These are phyloP conservation scores for Antheraea pernyi DNA, from an alignment of 1,140 invertebrate species.

Conservation along the genomic window DNA sequence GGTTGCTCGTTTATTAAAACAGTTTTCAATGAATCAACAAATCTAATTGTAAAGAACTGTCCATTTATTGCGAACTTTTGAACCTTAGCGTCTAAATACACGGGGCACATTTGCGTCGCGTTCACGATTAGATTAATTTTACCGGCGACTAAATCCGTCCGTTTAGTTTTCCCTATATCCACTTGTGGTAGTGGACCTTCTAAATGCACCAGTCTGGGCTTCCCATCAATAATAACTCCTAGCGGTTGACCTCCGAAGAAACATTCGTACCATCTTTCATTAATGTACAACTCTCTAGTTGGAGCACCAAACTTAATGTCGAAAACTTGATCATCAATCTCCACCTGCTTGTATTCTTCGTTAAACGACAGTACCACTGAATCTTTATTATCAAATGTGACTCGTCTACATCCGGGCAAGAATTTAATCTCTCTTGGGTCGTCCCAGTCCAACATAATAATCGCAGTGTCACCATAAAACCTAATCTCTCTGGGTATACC, in stretches of 20 bases:
- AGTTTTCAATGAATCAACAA: constrained; percentile 87
- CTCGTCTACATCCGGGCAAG: constrained; percentile 83
- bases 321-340: constrained; percentile 85
- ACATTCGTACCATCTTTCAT: constrained; percentile 92
- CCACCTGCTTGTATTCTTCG: constrained; percentile 85
- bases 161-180: constrained; percentile 84
- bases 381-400: constrained; percentile 87
- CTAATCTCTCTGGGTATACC: constrained; percentile 89
- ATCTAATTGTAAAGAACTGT: constrained; percentile 87
- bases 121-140: constrained; percentile 92
- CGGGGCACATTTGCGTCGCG: constrained; percentile 86
- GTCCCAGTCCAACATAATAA: constrained; percentile 91
- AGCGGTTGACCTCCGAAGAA: constrained; percentile 95
- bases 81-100: constrained; percentile 92
- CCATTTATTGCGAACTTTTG: constrained; percentile 89
- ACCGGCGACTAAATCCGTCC: constrained; percentile 89
- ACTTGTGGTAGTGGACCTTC: constrained; percentile 94
- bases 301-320: constrained; percentile 94
- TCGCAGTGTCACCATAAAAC: constrained; percentile 91
- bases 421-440: constrained; percentile 93
- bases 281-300: constrained; percentile 94
- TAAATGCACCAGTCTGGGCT: constrained; percentile 87
- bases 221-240: constrained; percentile 89
- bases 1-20: constrained; percentile 91
- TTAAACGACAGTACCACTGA: constrained; percentile 85